Evolutionary conservation across 1,140 invertebrate genomes (phyloP).

Genomic region (Cotesia typhae): DNA sequence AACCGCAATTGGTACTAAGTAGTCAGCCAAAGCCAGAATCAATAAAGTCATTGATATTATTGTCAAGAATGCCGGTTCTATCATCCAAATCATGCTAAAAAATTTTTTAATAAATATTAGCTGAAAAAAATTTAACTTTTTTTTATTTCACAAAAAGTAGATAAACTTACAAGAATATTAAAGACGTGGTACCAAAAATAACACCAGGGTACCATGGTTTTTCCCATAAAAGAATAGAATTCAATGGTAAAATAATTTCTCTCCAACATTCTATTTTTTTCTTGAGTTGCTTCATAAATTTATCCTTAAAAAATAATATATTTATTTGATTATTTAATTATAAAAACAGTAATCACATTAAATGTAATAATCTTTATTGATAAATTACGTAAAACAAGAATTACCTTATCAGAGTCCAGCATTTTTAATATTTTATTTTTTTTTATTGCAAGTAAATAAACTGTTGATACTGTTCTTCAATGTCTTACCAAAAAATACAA

Average conservation of each 20-base stretch:
- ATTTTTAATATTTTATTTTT: not conserved
- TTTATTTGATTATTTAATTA: not conserved
- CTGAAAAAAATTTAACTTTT: not conserved
- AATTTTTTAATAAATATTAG: constrained; percentile 33
- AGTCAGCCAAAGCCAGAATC: constrained; percentile 78
- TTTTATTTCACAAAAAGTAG: not conserved
- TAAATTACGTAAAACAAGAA: constrained; percentile 3
- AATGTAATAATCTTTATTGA: not conserved
- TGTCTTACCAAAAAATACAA: too few species aligned
- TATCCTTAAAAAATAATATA: constrained; percentile 67
- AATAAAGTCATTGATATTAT: constrained; percentile 77
- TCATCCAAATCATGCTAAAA: constrained; percentile 76
- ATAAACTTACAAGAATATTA: constrained; percentile 69
- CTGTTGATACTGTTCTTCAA: too few species aligned
- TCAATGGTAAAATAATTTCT: constrained; percentile 76
- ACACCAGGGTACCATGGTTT: constrained; percentile 81
- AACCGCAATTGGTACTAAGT: constrained; percentile 78
- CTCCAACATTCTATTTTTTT: constrained; percentile 83
- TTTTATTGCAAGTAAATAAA: not conserved
- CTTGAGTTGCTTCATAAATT: constrained; percentile 77
- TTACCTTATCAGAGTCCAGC: constrained; percentile 24
- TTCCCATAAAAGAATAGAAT: constrained; percentile 84
- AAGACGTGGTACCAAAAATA: constrained; percentile 73
- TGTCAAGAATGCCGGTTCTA: constrained; percentile 83
- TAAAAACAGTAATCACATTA: not conserved